Conservation (phyloP, 2,797 vertebrate species). For the Microctenopoma stevenorrisi region DNA sequence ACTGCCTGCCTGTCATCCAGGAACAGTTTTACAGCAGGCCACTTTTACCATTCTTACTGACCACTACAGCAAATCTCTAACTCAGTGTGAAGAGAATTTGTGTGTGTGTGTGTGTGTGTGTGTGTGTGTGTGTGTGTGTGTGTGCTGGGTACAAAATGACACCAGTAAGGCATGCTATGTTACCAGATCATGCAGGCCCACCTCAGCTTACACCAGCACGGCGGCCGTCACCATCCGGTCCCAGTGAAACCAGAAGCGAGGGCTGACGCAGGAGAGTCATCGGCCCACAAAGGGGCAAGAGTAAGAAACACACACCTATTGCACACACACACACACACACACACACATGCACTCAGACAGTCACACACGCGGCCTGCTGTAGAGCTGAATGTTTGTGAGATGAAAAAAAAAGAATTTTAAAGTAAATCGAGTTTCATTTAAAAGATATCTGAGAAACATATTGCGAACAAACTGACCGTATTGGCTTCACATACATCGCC, state of each 20-base stretch:
- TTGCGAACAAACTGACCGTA: constrained; percentile 14
- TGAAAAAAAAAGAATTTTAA: neutral
- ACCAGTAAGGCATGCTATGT: constrained; percentile 60
- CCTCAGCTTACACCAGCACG: constrained; percentile 70
- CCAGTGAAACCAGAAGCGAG: constrained; percentile 73
- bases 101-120: constrained; percentile 30
- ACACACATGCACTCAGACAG: neutral
- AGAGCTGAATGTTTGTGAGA: constrained; percentile 4
- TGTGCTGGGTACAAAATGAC: constrained; percentile 61
- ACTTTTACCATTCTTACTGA: constrained; percentile 53
- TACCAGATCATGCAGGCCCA: constrained; percentile 73
- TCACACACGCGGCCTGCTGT: neutral
- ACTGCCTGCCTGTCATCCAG: constrained; percentile 62
- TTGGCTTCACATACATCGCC: constrained; percentile 21
- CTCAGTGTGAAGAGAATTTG: constrained; percentile 50
- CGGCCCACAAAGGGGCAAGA: constrained; percentile 43
- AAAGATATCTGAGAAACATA: constrained; percentile 1
- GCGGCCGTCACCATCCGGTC: constrained; percentile 41
- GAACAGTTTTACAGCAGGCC: constrained; percentile 59
- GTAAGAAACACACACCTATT: constrained; percentile 25
- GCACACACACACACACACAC: neutral
- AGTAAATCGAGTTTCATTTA: neutral
- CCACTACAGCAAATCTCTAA: constrained; percentile 54
- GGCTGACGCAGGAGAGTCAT: constrained; percentile 61
- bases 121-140: constrained; percentile 31